These are phyloP conservation scores for Chorisops tibialis DNA, from an alignment of 2,888 invertebrate genomes.

Conservation along the genomic window DNA sequence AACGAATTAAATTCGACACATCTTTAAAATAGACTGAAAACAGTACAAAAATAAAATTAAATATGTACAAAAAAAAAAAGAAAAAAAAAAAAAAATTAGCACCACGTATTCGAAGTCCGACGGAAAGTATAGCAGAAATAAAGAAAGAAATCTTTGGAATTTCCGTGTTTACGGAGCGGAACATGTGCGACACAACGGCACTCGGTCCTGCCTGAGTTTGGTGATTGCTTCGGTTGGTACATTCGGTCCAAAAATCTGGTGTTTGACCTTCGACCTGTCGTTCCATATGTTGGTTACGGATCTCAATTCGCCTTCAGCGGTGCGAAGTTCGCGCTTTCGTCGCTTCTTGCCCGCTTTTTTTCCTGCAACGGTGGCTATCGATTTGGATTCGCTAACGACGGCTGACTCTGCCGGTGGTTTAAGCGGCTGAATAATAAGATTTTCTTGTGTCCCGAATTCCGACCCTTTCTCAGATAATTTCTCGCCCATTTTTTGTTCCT, in stretches of 20 bases:
- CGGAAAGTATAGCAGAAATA: background rate
- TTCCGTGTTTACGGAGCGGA: conserved; percentile 13
- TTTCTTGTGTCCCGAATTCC: conserved; percentile 14
- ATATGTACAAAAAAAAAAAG: background rate
- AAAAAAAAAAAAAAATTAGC: background rate
- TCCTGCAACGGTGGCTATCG: background rate
- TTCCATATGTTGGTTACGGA: background rate
- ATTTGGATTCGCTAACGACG: background rate
- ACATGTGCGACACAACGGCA: conserved; percentile 16
- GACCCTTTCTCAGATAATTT: conserved; percentile 19
- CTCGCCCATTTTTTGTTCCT: conserved; percentile 15
- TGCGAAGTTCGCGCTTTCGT: background rate
- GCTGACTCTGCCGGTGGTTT: background rate
- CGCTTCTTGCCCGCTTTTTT: background rate
- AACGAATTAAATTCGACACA: no score
- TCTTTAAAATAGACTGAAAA: no score
- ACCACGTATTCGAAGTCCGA: background rate
- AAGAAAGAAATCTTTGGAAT: background rate
- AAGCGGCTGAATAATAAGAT: background rate
- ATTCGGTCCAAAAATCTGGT: conserved; percentile 44
- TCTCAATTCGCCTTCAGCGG: background rate
- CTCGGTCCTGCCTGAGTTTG: conserved; percentile 11
- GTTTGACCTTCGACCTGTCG: conserved; percentile 20
- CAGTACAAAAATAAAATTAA: conserved; percentile 9
- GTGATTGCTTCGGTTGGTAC: conserved; percentile 28